Conservation (phyloP, 1,140 invertebrate genomes). For the Apis laboriosa region DNA sequence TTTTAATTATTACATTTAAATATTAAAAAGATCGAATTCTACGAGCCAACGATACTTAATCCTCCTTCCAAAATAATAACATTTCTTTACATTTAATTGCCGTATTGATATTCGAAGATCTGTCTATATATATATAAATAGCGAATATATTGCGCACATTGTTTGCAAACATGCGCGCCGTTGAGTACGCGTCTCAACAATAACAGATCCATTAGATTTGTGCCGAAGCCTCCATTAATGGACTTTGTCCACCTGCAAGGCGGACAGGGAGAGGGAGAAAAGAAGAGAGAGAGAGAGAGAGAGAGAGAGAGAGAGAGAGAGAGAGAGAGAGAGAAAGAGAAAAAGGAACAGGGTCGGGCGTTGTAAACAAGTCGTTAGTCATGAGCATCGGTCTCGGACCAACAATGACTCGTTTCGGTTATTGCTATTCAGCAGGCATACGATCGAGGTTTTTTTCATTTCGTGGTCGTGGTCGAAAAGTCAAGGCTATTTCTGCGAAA, state of each 20-base stretch:
- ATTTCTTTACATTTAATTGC: background rate
- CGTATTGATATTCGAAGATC: background rate
- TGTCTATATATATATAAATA: too few relatives aligned
- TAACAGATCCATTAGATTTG: too few relatives aligned
- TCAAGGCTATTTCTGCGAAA: conserved; percentile 26
- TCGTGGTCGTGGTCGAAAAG: conserved; percentile 35
- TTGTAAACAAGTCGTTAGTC: conserved; percentile 27
- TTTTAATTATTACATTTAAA: too few relatives aligned
- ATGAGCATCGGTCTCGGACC: background rate
- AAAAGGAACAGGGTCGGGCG: conserved; percentile 22
- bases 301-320: background rate
- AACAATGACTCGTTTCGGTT: conserved; percentile 16
- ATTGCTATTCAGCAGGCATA: conserved; percentile 18
- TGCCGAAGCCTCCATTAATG: background rate
- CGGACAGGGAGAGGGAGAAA: background rate
- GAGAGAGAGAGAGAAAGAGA: background rate
- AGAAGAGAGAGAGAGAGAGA: too few relatives aligned
- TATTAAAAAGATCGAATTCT: too few relatives aligned
- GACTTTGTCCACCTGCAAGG: background rate
- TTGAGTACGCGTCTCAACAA: too few relatives aligned
- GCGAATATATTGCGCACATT: too few relatives aligned
- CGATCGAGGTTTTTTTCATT: background rate
- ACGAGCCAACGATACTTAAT: too few relatives aligned
- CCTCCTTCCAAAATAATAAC: too few relatives aligned
- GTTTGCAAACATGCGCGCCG: too few relatives aligned